Evolutionary conservation across 2,113 vertebrate species (phyloP), one percentile per base, ranked within the genome.

Genomic region (Microcebus tavaratra): DNA sequence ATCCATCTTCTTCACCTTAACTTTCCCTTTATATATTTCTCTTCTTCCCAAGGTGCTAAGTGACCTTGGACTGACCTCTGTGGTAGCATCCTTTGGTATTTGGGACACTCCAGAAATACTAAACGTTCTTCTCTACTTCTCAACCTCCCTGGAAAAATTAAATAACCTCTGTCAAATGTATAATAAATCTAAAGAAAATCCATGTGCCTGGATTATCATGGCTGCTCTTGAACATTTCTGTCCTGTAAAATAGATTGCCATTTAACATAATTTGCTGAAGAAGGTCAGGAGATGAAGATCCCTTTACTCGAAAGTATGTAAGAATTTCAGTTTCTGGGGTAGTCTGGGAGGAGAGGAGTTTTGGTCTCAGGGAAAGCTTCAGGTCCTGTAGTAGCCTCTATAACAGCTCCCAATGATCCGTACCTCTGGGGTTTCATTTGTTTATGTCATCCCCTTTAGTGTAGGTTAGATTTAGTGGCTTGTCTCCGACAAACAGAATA

Each of bases 181-280:
- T 31, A 34, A 75, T 34, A 73, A 97, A n/a, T 88, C 23, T 73
- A 79, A 95, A 80, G 75, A 79, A 34, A 81, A 87, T 34, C 53
- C 20, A 17, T 50, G 25, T 1, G 11, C n/a, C 53, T 45, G 31
- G 31, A 50, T 87, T 78, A 36, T 29, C 12, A 29, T 1, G 42
- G 18, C 8, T 85, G 39, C 5, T 48, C 31, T 63, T 31, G 31
- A 73, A 48, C 34, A 36, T 45, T 31, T 3, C 6, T 9, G 8
- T 25, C 9, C 57, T 45, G 17, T 42, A 21, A 97, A 94, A 80
- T 31, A 85, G 7, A 85, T 75, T 29, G 57, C 10, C 76, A 59
- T n/a, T 76, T 91, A 42, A 36, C 29, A 82, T 65, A 84, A 48
- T 65, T 81, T 92, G 31, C 59, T 90, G 10, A 72, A 94, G 29